phyloP scores from a whole-genome alignment of 2,888 invertebrate genomes.

The Fabriciana adippe region DNA sequence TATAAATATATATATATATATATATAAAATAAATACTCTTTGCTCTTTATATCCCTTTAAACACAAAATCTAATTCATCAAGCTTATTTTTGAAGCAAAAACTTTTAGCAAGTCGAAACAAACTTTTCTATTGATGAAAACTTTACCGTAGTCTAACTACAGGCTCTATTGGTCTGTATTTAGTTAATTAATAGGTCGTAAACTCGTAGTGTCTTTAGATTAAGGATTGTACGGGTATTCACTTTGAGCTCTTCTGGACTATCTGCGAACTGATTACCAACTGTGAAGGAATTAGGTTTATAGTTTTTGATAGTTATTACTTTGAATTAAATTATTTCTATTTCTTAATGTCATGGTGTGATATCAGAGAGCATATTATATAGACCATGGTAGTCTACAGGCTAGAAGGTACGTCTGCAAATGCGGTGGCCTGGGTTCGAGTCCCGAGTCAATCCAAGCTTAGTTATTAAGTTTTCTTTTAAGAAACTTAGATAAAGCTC shows the following conservation, averaged over 20 bases:
- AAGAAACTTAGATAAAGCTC: too few species aligned
- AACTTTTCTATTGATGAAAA: conserved; percentile 22
- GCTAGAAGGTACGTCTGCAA: too few species aligned
- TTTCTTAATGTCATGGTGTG: background rate
- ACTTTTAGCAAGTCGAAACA: conserved; percentile 1
- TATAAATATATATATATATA: too few species aligned
- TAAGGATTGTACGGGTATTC: conserved; percentile 35
- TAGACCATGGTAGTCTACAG: too few species aligned
- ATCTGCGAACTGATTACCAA: conserved; percentile 32
- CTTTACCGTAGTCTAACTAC: conserved; percentile 10
- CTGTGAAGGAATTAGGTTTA: conserved; percentile 12
- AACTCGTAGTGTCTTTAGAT: conserved; percentile 36
- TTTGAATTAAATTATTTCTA: background rate
- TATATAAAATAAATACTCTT: background rate
- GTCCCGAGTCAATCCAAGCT: too few species aligned
- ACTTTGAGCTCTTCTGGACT: conserved; percentile 35
- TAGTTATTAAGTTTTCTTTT: too few species aligned
- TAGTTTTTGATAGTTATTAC: conserved; percentile 10
- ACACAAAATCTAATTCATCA: conserved; percentile 14
- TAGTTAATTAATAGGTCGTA: conserved; percentile 42
- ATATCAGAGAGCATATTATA: too few species aligned
- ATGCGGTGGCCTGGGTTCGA: too few species aligned
- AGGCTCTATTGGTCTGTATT: conserved; percentile 29
- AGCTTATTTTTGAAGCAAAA: conserved; percentile 12
- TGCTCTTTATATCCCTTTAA: conserved; percentile 1